Base-by-base conservation (phyloP, 2,797 vertebrate species). In the Gymnoscopelus braueri region DNA sequence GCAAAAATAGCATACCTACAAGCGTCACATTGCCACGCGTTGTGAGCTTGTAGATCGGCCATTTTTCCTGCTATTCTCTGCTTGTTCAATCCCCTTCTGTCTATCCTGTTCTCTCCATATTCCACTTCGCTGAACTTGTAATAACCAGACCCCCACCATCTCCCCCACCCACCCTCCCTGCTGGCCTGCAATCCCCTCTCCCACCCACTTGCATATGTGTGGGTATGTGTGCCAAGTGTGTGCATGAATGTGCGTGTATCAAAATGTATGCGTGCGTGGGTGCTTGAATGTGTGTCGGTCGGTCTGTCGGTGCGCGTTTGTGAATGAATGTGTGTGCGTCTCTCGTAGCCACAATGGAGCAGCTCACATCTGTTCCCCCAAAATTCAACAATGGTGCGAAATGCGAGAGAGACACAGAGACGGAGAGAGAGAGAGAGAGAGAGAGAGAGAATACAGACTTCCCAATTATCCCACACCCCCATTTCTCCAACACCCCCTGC, bases 321-420 rank as follows among this genome's bases (percentile, higher is more conserved):
- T 51, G 49, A 13, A n/a, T 51, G 49, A 2, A n/a, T 11, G n/a
- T n/a, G 44, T 50, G 51, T 14, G 32, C 63, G 71, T 60, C 15
- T 63, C 7, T 63, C 24, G 29, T 6, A 47, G 63, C 60, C 39
- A 79, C 71, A 71, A 71, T 58, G 15, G 39, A 62, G 24, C 2
- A 56, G 64, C 72, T 80, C 72, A 67, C 84, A 84, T 83, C 79
- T 86, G 80, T 77, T 83, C 23, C 3, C 53, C 39, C 58, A 14
- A 61, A 70, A 74, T 57, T 67, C 67, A 15, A 80, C 74, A 84
- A 80, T 74, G 57, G 69, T n/a, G 50, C n/a, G 5, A 50, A 50
- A 50, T 57, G 48, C 57, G 61, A 35, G 9, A 67, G 44, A 3
- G 13, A 51, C 3, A 6, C 14, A 48, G 47, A 48, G 47, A 48